These are phyloP conservation scores for Cyclophora punctaria DNA, from an alignment of 2,888 invertebrate species.

Conservation along the genomic window DNA sequence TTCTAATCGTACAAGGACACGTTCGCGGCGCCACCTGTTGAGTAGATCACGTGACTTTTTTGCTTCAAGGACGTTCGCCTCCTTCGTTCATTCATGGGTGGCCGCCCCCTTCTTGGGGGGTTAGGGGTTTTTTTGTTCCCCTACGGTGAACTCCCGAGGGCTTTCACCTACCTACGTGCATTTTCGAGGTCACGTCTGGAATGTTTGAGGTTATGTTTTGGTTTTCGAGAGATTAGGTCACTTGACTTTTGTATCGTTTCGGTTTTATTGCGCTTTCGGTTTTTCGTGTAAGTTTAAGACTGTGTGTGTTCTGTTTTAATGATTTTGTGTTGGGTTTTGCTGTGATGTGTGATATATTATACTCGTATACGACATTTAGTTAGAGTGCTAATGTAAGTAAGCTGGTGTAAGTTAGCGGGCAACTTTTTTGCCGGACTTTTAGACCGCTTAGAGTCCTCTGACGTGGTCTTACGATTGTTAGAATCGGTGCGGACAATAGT, in stretches of 20 bases:
- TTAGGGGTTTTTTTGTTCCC: conserved; percentile 71
- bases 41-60: conserved; percentile 73
- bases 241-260: background rate
- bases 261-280: conserved; percentile 4
- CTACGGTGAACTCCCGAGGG: conserved; percentile 69
- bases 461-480: no score
- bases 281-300: background rate
- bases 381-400: no score
- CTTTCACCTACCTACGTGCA: conserved; percentile 74
- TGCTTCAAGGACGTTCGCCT: conserved; percentile 72
- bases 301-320: no score
- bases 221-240: conserved; percentile 36
- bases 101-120: conserved; percentile 63
- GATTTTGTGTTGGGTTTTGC: no score
- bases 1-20: conserved; percentile 66
- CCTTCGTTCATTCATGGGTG: conserved; percentile 74
- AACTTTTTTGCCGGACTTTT: no score
- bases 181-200: conserved; percentile 72
- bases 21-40: conserved; percentile 72
- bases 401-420: no score
- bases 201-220: conserved; percentile 64
- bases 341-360: no score
- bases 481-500: no score
- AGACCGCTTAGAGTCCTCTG: no score
- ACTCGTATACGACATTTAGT: no score